Evolutionary conservation across 2,888 invertebrate genomes (phyloP), one percentile per base, ranked within the genome.

Genomic region (Rhyacophila evoluta): DNA sequence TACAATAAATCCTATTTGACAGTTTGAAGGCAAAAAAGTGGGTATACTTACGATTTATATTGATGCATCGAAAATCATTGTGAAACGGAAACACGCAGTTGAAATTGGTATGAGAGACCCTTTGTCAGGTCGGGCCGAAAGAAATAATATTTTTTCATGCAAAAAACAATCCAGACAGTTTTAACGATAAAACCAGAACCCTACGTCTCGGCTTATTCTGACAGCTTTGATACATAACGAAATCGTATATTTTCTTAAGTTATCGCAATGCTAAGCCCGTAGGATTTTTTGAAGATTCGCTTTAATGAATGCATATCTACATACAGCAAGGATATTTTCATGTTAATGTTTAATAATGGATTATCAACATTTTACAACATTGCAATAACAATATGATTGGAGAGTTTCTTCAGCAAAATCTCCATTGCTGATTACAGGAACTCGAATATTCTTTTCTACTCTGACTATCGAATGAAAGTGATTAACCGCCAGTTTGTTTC

Each of bases 101-200:
- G 19, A 55, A 55, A 41, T 15, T 41, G 15, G 15, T 15, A 15
- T 41, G 19, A 6, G 41, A 41, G 19, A 55, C 55, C 39, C 8
- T 55, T 55, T 55, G 55, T 55, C 55, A 19, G 55, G 19, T n/a
- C n/a, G n/a, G 19, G 19, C 55, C 19, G 19, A 55, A 19, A 55
- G 55, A 19, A 55, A 55, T 55, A 55, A 55, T 55, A 55, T 55
- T 55, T 55, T 55, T 55, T 55, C 55, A 55, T 55, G 19, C 55
- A 55, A 55, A 55, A 19, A 55, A 55, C 55, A 55, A 55, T 55
- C 55, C 25, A 55, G 55, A 25, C 55, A 55, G 55, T 55, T 55
- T 55, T 55, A 55, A 55, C 55, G 55, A 55, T 55, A 55, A 55
- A n/a, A 55, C 55, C 12, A 55, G 25, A 55, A 55, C 55, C 55